phyloP scores from a whole-genome alignment of 92 coral and sea anemone genomes.

The Epizoanthus stellaris region DNA sequence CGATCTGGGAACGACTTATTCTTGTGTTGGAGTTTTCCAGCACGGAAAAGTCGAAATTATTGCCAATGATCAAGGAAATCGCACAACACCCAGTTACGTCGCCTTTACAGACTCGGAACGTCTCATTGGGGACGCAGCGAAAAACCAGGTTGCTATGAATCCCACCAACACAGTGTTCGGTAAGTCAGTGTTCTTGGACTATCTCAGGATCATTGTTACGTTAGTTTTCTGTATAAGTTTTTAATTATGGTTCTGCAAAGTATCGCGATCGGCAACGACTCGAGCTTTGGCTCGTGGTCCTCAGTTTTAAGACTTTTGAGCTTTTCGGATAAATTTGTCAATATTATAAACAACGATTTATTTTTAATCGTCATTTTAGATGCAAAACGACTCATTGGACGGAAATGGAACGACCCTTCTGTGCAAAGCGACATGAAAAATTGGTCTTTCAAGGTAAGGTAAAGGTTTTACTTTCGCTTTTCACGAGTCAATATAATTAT shows the following conservation, averaged over 20 bases:
- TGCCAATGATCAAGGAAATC: conserved; percentile 96
- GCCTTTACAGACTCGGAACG: conserved; percentile 91
- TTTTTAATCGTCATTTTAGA: conserved; percentile 52
- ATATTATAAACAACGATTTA: not conserved
- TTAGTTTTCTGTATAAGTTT: too few species aligned
- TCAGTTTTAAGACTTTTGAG: too few species aligned
- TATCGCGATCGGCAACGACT: too few species aligned
- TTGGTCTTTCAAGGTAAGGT: conserved; percentile 85
- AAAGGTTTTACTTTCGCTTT: too few species aligned
- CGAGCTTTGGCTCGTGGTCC: too few species aligned
- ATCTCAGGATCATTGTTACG: too few species aligned
- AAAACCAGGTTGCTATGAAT: conserved; percentile 96
- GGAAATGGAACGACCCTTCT: conserved; percentile 73
- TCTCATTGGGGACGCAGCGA: conserved; percentile 90
- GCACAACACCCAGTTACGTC: conserved; percentile 95
- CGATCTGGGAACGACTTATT: conserved; percentile 94
- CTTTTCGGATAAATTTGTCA: too few species aligned
- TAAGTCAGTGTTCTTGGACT: conserved; percentile 27
- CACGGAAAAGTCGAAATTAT: conserved; percentile 97
- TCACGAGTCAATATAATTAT: too few species aligned
- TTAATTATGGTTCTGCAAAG: too few species aligned
- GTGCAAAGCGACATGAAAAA: conserved; percentile 81
- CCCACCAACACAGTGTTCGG: conserved; percentile 92
- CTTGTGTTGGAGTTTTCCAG: conserved; percentile 95
- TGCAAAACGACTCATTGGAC: conserved; percentile 93